Evolutionary conservation across 2,888 invertebrate species (phyloP), one percentile per base, ranked within the genome.

Genomic region (Heliconius ismenius): DNA sequence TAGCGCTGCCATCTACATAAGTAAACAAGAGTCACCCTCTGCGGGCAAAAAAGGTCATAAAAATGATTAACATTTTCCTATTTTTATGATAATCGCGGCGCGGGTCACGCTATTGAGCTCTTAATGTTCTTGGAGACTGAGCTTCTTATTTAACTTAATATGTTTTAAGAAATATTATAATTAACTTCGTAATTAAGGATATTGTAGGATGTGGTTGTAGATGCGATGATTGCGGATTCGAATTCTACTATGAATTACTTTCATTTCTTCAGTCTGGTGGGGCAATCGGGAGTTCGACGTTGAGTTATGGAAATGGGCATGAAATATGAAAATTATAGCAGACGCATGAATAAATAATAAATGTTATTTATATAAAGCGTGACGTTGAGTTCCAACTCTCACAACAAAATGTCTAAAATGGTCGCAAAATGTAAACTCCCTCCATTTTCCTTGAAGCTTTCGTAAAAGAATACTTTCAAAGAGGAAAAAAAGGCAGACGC

Each of bases 1-100:
- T 90, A 88, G 88, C 82, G 83, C 82, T 81, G 82, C 87, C 83
- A 81, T 81, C 83, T 84, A 83, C 87, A 86, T 88, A 86, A 86
- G 88, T 89, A 91, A 89, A 89, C 86, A 88, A 89, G 49, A 85
- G 83, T 85, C 84, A 69, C 72, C 72, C 79, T 69, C 65, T 73
- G 74, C 75, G 70, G 62, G 58, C 68, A 64, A 64, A 69, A 73
- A 82, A 74, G 78, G 80, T 80, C 76, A 81, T 81, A 81, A 81
- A 82, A 82, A 79, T 82, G 74, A 83, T 83, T 83, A 83, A 83
- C 81, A 81, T 83, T 83, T 83, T 62, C 82, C 81, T 83, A 49
- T 49, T 83, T 64, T 83, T 81, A 81, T 82, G 81, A 82, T 81
- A 79, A 70, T 70, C 70, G 18, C 58, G 58, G 36, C 58, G n/a